A percentile compares a stretch with the other conserved stretches of the same genome.
Conservation (phyloP, 2,888 invertebrate genomes). For the Thymelicus lineola region DNA sequence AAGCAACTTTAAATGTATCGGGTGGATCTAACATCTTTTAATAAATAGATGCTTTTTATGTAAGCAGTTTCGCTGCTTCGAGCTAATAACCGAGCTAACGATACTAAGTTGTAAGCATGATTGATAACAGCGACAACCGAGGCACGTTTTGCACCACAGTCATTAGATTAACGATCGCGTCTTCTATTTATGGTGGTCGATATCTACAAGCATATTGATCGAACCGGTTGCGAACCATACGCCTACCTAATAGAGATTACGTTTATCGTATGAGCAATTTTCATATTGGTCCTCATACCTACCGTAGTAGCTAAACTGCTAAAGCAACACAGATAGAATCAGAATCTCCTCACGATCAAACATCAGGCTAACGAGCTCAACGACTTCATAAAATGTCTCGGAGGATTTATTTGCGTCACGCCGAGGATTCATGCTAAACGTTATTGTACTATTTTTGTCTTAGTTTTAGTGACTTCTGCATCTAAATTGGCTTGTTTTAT, state of each 20-base stretch:
- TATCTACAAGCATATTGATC: slow-evolving; percentile 75
- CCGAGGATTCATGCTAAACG: slow-evolving; percentile 39
- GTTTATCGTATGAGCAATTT: slow-evolving; percentile 63
- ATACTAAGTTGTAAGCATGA: slow-evolving; percentile 59
- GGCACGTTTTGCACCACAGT: slow-evolving; percentile 66
- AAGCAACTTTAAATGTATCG: slow-evolving; percentile 35
- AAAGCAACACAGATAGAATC: slow-evolving; percentile 44
- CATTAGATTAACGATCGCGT: slow-evolving; percentile 68
- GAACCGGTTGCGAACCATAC: slow-evolving; percentile 57
- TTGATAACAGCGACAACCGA: slow-evolving; percentile 69
- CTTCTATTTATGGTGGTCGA: slow-evolving; percentile 77
- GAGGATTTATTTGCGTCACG: slow-evolving; percentile 49
- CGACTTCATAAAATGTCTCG: slow-evolving; percentile 58
- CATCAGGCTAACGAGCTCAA: slow-evolving; percentile 61
- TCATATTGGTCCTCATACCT: slow-evolving; percentile 50
- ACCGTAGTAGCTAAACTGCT: not conserved
- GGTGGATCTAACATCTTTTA: slow-evolving; percentile 22
- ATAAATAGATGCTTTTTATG: slow-evolving; percentile 30
- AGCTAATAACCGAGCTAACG: slow-evolving; percentile 61
- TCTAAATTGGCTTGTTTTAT: slow-evolving; percentile 25
- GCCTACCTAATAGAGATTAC: slow-evolving; percentile 48
- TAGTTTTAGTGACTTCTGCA: slow-evolving; percentile 22
- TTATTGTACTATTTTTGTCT: slow-evolving; percentile 35
- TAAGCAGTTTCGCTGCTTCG: slow-evolving; percentile 35
- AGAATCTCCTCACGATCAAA: slow-evolving; percentile 55